A percentile compares a stretch with the other conserved stretches of the same genome.
These are phyloP conservation scores for Whitmania pigra DNA, from an alignment of 1,140 invertebrate genomes.

Conservation along the genomic window DNA sequence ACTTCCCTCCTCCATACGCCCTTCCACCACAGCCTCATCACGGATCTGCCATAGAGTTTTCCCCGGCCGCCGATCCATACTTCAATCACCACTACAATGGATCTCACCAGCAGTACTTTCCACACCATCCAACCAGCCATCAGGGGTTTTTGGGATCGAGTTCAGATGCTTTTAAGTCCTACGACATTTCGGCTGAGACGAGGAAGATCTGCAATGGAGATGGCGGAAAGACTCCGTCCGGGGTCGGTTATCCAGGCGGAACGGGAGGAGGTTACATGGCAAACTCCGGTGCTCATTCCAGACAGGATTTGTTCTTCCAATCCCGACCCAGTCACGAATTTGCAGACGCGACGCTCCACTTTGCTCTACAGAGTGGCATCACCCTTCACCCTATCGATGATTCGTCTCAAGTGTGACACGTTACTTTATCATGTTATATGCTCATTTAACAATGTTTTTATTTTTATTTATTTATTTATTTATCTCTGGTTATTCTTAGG, in stretches of 20 bases:
- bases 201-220: slow-evolving; percentile 1
- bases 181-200: background rate
- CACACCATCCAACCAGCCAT: background rate
- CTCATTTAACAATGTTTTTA: too few species aligned
- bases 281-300: background rate
- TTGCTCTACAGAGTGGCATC: slow-evolving; percentile 14
- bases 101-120: slow-evolving; percentile 11
- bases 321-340: slow-evolving; percentile 1
- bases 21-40: slow-evolving; percentile 12
- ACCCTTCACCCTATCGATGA: slow-evolving; percentile 7
- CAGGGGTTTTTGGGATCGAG: background rate
- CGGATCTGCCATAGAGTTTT: background rate
- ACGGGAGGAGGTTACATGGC: background rate
- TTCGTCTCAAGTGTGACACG: too few species aligned
- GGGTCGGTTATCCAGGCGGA: background rate
- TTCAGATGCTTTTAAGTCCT: slow-evolving; percentile 4
- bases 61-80: background rate
- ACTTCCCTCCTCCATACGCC: slow-evolving; percentile 18
- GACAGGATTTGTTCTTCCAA: slow-evolving; percentile 16
- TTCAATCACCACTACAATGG: slow-evolving; percentile 13
- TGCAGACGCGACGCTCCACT: slow-evolving; percentile 13
- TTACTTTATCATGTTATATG: too few species aligned
- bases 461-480: too few species aligned
- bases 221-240: background rate
- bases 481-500: too few species aligned